Evolutionary conservation across 2,888 invertebrate genomes (phyloP).

Genomic region (Phortica magna): DNA sequence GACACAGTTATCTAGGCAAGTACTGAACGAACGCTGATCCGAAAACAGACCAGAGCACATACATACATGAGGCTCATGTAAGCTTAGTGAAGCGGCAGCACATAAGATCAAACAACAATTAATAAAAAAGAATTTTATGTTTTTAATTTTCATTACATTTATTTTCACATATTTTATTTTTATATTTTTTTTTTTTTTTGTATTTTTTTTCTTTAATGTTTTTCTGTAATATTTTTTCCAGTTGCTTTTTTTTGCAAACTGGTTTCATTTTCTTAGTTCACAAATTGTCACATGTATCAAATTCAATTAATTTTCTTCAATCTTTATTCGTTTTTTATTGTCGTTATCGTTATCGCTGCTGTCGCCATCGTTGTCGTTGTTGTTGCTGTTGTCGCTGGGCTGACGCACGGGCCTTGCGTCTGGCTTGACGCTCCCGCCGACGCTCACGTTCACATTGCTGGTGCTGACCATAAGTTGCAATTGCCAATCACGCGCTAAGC

Average conservation of each 20-base stretch:
- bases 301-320: slow-evolving; percentile 7
- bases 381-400: too few species aligned
- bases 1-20: too few species aligned
- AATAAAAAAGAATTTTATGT: background rate
- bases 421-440: background rate
- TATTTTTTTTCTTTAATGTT: background rate
- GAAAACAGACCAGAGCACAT: too few species aligned
- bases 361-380: too few species aligned
- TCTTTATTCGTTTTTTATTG: too few species aligned
- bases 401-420: too few species aligned
- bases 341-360: too few species aligned
- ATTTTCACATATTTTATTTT: background rate
- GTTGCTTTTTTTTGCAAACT: background rate
- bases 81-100: too few species aligned
- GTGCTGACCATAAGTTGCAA: background rate
- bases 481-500: background rate
- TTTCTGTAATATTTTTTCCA: background rate
- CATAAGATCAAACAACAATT: too few species aligned
- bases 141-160: slow-evolving; percentile 12
- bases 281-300: background rate
- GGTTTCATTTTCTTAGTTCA: background rate
- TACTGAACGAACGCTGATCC: too few species aligned
- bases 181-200: background rate
- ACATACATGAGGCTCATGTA: too few species aligned
- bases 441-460: background rate